Conservation (phyloP, 2,113 vertebrate genomes). For the Poeciliopsis turrubarensis region DNA sequence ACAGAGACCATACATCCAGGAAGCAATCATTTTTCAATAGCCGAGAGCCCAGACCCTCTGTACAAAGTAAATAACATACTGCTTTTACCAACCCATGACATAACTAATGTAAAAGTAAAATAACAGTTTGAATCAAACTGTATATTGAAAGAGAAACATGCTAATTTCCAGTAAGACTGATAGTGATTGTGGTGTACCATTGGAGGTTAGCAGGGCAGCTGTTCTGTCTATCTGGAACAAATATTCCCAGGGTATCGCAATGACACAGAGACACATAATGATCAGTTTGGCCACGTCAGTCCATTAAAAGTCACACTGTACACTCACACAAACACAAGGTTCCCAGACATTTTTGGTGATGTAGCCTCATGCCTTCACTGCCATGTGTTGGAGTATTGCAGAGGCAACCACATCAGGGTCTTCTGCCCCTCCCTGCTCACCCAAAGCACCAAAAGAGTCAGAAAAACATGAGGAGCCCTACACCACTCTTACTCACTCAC, state of each 20-base stretch:
- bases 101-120: constrained; percentile 3
- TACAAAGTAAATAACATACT: too few relatives aligned
- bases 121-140: constrained; percentile 16
- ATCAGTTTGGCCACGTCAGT: constrained; percentile 46
- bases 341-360: constrained; percentile 65
- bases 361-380: constrained; percentile 50
- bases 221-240: constrained; percentile 50
- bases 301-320: constrained; percentile 37
- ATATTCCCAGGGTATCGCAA: constrained; percentile 57
- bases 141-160: constrained; percentile 28
- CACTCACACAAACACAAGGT: constrained; percentile 24
- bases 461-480: constrained; percentile 30
- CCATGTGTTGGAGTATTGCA: constrained; percentile 66
- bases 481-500: not conserved
- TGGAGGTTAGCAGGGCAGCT: constrained; percentile 50
- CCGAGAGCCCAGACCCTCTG: too few relatives aligned
- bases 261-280: constrained; percentile 56
- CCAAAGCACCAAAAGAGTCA: constrained; percentile 55
- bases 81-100: not conserved
- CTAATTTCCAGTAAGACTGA: constrained; percentile 40
- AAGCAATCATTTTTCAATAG: too few relatives aligned
- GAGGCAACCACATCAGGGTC: constrained; percentile 69
- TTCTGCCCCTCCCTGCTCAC: constrained; percentile 60
- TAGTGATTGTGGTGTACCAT: constrained; percentile 53
- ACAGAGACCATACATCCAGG: too few relatives aligned